phyloP scores from a whole-genome alignment of 2,888 invertebrate genomes.

The Drosophila flavopinicola region DNA sequence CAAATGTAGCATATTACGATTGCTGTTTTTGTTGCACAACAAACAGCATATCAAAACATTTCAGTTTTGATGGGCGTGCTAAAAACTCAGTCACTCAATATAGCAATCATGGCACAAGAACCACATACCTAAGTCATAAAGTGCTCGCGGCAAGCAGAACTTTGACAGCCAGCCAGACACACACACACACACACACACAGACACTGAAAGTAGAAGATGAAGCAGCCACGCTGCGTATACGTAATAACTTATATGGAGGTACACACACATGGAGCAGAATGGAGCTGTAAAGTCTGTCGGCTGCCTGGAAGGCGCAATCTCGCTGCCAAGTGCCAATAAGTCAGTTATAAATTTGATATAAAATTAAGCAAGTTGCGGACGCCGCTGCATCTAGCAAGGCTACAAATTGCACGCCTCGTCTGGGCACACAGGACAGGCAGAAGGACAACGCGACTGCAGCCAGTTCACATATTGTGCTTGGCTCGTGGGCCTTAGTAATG shows the following conservation, averaged over 20 bases:
- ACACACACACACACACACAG: conserved; percentile 10
- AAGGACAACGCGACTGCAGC: background rate
- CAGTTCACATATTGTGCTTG: conserved; percentile 49
- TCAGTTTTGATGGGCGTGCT: conserved; percentile 55
- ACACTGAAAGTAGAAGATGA: too few relatives aligned
- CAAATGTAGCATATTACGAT: conserved; percentile 44
- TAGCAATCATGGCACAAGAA: conserved; percentile 30
- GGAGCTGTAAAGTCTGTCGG: conserved; percentile 19
- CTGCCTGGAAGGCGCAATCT: conserved; percentile 67
- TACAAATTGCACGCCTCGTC: conserved; percentile 54
- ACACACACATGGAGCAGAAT: conserved; percentile 4
- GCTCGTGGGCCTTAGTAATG: conserved; percentile 42
- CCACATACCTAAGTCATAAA: conserved; percentile 48
- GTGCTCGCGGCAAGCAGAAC: conserved; percentile 48
- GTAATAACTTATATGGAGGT: conserved; percentile 47
- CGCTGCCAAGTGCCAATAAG: conserved; percentile 77
- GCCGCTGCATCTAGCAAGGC: conserved; percentile 19
- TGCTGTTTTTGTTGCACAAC: conserved; percentile 14
- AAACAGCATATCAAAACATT: conserved; percentile 24
- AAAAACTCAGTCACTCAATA: conserved; percentile 44
- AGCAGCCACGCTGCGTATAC: conserved; percentile 54
- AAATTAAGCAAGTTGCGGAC: conserved; percentile 68
- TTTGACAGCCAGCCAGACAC: conserved; percentile 35
- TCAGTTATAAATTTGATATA: conserved; percentile 80
- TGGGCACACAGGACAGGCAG: too few relatives aligned